A percentile compares a stretch with the other conserved stretches of the same genome.
These are phyloP conservation scores for Drosophila orena DNA, from an alignment of 1,140 invertebrate species.

Conservation along the genomic window DNA sequence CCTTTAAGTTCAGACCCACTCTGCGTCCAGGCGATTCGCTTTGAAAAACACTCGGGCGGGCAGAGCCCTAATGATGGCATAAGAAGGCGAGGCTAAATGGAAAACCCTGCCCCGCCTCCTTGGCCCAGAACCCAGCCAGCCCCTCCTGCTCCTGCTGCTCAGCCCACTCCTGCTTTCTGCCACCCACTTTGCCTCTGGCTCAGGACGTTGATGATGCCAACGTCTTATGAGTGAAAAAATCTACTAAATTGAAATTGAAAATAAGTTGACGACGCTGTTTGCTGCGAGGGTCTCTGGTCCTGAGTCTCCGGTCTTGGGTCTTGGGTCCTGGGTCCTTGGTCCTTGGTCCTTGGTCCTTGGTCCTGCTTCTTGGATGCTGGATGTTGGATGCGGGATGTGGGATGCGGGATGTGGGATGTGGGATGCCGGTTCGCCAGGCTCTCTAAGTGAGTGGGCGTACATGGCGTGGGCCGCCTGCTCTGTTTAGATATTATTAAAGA, in stretches of 20 bases:
- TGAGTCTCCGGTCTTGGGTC: not conserved
- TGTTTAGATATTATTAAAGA: conserved; percentile 77
- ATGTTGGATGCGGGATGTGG: too few species aligned
- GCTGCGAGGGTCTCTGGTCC: conserved; percentile 24
- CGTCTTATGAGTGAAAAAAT: conserved; percentile 79
- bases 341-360: too few species aligned
- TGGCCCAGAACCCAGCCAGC: not conserved
- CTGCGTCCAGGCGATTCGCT: not conserved
- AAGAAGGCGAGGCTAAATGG: conserved; percentile 31
- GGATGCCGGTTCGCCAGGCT: not conserved
- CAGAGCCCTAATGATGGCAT: conserved; percentile 28
- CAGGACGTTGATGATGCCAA: conserved; percentile 23
- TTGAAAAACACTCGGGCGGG: conserved; percentile 3
- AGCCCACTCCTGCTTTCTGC: not conserved
- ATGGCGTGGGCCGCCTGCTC: conserved; percentile 2
- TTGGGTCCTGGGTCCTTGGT: too few species aligned
- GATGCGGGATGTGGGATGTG: too few species aligned
- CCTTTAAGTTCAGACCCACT: not conserved
- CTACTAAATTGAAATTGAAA: conserved; percentile 83
- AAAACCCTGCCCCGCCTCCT: conserved; percentile 13
- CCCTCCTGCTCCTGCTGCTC: not conserved
- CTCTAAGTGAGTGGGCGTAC: not conserved
- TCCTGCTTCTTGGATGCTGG: too few species aligned
- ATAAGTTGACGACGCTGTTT: conserved; percentile 80
- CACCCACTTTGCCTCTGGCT: conserved; percentile 3